Evolutionary conservation across 2,888 invertebrate species (phyloP).

Genomic region (Polydrusus tereticollis): DNA sequence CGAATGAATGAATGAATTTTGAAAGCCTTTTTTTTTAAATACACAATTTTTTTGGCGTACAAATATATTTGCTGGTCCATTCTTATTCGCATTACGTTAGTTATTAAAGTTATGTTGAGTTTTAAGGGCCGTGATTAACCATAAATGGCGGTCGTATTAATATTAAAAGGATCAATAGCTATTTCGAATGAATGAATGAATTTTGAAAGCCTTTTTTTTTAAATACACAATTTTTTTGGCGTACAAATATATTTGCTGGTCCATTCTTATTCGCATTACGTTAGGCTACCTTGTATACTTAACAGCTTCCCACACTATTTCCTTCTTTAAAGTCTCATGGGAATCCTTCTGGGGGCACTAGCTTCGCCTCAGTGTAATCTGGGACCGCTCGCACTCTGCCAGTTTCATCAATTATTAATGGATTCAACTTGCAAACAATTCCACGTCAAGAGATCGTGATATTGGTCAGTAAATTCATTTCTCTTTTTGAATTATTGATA

Average conservation of each 20-base stretch:
- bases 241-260: background rate
- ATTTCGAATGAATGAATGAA: too few species aligned
- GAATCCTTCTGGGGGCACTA: conserved; percentile 4
- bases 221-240: background rate
- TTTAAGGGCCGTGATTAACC: too few species aligned
- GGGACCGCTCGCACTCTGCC: conserved; percentile 39
- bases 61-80: too few species aligned
- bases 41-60: too few species aligned
- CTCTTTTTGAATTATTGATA: conserved; percentile 53
- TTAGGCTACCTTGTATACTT: conserved; percentile 18
- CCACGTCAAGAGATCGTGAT: conserved; percentile 51
- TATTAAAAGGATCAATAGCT: too few species aligned
- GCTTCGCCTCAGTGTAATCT: conserved; percentile 31
- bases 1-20: too few species aligned
- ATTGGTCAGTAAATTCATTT: conserved; percentile 55
- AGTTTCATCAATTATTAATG: conserved; percentile 50
- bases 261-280: background rate
- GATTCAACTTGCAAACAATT: conserved; percentile 48
- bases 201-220: too few species aligned
- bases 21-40: too few species aligned
- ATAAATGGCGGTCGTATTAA: too few species aligned
- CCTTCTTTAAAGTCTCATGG: conserved; percentile 24
- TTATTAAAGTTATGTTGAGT: too few species aligned
- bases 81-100: too few species aligned
- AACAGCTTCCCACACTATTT: conserved; percentile 29